Evolutionary conservation across 2,797 vertebrate genomes (phyloP).

Genomic region (Danio aesculapii): DNA sequence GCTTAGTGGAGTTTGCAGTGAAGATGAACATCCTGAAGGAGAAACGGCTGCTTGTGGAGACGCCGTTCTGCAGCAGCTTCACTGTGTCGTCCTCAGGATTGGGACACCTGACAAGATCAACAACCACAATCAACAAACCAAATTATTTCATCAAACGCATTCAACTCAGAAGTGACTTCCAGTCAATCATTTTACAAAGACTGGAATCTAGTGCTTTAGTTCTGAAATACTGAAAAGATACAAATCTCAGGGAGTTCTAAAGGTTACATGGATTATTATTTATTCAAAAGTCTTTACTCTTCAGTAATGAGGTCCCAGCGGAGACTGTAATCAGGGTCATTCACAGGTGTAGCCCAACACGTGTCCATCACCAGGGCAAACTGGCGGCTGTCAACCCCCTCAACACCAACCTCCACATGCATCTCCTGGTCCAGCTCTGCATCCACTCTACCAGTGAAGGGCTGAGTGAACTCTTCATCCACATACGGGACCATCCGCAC

Average conservation of each 20-base stretch:
- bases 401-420: slow-evolving; percentile 70
- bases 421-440: slow-evolving; percentile 59
- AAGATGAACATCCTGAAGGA: slow-evolving; percentile 53
- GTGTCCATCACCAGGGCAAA: slow-evolving; percentile 70
- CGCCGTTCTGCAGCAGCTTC: no score
- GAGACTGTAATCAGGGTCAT: slow-evolving; percentile 46
- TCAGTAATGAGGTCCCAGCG: slow-evolving; percentile 70
- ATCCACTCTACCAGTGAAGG: slow-evolving; percentile 40
- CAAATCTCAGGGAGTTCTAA: no score
- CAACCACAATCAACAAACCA: background rate
- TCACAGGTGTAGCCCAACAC: slow-evolving; percentile 69
- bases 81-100: no score
- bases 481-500: slow-evolving; percentile 69
- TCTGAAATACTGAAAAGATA: background rate
- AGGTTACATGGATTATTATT: no score
- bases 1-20: background rate
- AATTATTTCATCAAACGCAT: background rate
- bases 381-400: slow-evolving; percentile 66
- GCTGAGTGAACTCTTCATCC: slow-evolving; percentile 65
- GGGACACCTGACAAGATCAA: slow-evolving; percentile 26
- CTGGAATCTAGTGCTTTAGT: background rate
- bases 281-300: slow-evolving; percentile 70
- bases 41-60: slow-evolving; percentile 34
- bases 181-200: background rate
- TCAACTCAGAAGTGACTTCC: background rate